Conservation (phyloP, 2,888 invertebrate genomes). For the Cataglyphis albicans region DNA sequence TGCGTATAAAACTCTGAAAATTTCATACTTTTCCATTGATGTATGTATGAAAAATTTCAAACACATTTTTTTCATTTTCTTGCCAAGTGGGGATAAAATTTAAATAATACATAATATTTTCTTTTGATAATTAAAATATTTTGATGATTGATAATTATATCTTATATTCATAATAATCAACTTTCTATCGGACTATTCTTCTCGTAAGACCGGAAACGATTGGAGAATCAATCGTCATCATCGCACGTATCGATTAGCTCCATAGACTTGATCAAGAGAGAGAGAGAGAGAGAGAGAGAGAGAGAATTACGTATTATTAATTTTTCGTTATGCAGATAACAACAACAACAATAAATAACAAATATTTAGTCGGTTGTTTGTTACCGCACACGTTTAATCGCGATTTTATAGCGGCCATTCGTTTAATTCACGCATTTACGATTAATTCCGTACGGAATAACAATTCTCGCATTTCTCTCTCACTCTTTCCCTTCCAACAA, state of each 20-base stretch:
- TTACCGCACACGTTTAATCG: slow-evolving; percentile 3
- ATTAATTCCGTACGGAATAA: slow-evolving; percentile 59
- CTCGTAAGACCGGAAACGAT: background rate
- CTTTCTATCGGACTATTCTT: background rate
- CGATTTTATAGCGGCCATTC: slow-evolving; percentile 34
- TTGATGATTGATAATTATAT: no score
- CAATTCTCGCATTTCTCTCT: background rate
- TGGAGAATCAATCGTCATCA: background rate
- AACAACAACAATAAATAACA: slow-evolving; percentile 21
- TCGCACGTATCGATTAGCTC: background rate
- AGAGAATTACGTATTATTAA: slow-evolving; percentile 38
- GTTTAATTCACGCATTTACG: slow-evolving; percentile 45
- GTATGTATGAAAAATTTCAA: background rate
- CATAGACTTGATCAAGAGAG: background rate
- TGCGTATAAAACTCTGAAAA: background rate
- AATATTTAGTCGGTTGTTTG: slow-evolving; percentile 1
- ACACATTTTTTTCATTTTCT: background rate
- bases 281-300: background rate
- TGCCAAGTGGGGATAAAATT: background rate
- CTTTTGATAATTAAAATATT: background rate
- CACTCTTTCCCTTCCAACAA: background rate
- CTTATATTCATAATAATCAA: background rate
- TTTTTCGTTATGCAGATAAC: background rate
- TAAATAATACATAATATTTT: background rate
- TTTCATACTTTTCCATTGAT: background rate